Evolutionary conservation across 2,888 invertebrate species (phyloP), one percentile per base, ranked within the genome.

Genomic region (Onthophagus sagittarius): DNA sequence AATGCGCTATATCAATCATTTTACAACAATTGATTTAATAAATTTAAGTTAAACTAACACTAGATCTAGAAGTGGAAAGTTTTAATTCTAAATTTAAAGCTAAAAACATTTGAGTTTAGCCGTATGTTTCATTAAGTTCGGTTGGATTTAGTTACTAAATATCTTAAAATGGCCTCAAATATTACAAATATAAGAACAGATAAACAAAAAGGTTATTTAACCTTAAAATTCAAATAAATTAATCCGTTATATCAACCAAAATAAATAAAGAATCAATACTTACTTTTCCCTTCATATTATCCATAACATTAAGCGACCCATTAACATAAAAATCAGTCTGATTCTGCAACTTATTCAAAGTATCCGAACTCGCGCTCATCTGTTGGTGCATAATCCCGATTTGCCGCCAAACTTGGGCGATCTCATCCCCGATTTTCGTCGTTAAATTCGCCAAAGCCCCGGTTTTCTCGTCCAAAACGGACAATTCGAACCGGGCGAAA

Each of bases 371-470:
- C 75, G 91, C 90, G 33, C 90, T 91, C 81, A 96, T 90, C 83
- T 95, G 94, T 80, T 92, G 91, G 83, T 94, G 92, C 94, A 96
- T 94, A 73, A 94, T 92, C 76, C 95, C 94, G 79, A 96, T 95
- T 84, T 95, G 96, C 15, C 95, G 87, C 96, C 96, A 96, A 13
- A 96, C 95, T 83, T 94, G 93, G 77, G 92, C 90, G 83, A 95
- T 92, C 82, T 94, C 94, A 11, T 90, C 87, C 79, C 95, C 94
- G 81, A 96, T 91, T 81, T 92, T 92, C 0, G 89, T 86, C 70
- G 92, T 94, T 71, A 95, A 85, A 84, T 95, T 95, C 4, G 89
- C 89, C 73, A 94, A 84, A 0, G 92, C 90, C 1, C 89, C 89
- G 62, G 90, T 89, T 80, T 95, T 94, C 80, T 92, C 93, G 76